A percentile compares a stretch with the other conserved stretches of the same genome.
Evolutionary conservation across 2,888 invertebrate species (phyloP).

Genomic region (Psylliodes chrysocephalus): DNA sequence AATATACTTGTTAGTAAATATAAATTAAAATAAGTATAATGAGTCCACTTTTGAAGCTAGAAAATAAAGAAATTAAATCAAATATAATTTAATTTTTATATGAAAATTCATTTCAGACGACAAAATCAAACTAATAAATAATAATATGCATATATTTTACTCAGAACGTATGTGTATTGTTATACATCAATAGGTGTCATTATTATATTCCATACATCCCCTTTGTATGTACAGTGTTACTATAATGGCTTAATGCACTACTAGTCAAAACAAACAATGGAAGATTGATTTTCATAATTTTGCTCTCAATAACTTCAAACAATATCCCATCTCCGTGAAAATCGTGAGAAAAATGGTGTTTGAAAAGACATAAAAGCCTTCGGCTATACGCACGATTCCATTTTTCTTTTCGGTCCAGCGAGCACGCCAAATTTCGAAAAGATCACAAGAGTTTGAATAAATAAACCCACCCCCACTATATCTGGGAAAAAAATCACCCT

Average conservation of each 20-base stretch:
- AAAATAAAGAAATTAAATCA: no score
- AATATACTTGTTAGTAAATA: no score
- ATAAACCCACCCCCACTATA: constrained; percentile 54
- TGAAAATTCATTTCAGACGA: no score
- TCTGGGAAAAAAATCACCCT: constrained; percentile 57
- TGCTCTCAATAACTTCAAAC: constrained; percentile 16
- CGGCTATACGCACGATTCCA: constrained; percentile 23
- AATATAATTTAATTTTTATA: no score
- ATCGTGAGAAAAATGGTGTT: constrained; percentile 29
- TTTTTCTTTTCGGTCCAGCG: constrained; percentile 46
- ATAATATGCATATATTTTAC: no score
- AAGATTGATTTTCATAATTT: constrained; percentile 15
- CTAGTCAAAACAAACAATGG: constrained; percentile 19
- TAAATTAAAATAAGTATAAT: no score
- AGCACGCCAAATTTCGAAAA: constrained; percentile 43
- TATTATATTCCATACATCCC: constrained; percentile 15
- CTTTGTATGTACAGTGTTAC: constrained; percentile 21
- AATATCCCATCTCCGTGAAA: constrained; percentile 12
- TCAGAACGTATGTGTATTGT: no score
- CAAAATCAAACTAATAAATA: no score
- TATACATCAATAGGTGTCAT: neutral
- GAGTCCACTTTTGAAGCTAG: no score
- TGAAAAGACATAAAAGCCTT: constrained; percentile 17
- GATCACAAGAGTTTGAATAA: constrained; percentile 54
- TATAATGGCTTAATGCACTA: neutral